These are phyloP conservation scores for Pseudochirops cupreus DNA, from an alignment of 2,797 vertebrate genomes.

Conservation along the genomic window DNA sequence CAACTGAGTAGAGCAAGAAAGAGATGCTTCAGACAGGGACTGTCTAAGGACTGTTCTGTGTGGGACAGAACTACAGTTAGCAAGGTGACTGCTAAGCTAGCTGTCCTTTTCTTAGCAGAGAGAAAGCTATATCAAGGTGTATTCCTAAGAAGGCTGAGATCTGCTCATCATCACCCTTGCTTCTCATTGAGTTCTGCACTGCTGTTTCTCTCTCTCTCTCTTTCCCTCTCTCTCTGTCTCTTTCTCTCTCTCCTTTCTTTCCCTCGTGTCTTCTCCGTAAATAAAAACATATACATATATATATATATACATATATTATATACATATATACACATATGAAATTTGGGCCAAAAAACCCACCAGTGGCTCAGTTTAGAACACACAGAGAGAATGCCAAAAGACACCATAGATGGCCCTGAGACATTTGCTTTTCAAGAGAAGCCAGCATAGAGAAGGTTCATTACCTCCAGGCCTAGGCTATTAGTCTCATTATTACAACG, in stretches of 20 bases:
- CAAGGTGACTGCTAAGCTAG: not conserved
- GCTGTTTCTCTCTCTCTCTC: not conserved
- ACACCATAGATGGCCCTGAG: not conserved
- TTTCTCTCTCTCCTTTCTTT: not conserved
- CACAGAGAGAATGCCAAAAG: not conserved
- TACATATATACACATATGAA: not conserved
- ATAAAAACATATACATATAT: too few species aligned
- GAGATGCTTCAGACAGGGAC: too few species aligned
- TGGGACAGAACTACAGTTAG: not conserved
- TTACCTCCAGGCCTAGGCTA: not conserved
- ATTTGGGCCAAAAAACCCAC: not conserved
- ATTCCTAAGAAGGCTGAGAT: not conserved
- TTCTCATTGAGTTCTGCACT: not conserved
- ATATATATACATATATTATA: not conserved
- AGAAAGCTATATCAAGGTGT: not conserved
- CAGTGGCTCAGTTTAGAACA: not conserved
- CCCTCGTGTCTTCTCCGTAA: too few species aligned
- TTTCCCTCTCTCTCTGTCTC: not conserved
- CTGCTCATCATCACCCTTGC: not conserved
- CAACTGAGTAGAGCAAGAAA: rapidly evolving
- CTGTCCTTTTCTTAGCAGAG: not conserved
- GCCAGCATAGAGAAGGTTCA: not conserved
- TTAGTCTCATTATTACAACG: not conserved
- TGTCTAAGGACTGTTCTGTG: not conserved
- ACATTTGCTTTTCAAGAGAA: not conserved